A percentile compares a stretch with the other conserved stretches of the same genome.
These are phyloP conservation scores for Euura lappo DNA, from an alignment of 1,140 invertebrate species.

Conservation along the genomic window DNA sequence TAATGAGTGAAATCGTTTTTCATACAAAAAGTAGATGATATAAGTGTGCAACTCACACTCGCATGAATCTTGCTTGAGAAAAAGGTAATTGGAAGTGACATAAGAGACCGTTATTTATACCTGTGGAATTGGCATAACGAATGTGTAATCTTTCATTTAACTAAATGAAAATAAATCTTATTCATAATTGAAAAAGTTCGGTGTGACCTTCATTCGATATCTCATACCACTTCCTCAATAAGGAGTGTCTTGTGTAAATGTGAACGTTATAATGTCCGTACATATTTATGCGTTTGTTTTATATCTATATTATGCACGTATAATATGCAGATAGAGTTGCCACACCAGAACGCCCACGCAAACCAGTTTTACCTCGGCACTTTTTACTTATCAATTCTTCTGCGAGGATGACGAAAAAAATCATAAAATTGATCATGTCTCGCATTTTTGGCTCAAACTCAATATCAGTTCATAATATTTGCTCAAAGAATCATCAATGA, in stretches of 20 bases:
- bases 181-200: not conserved
- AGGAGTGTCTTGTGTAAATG: not conserved
- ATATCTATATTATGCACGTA: not conserved
- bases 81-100: too few species aligned
- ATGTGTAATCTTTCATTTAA: not conserved
- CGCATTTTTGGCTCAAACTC: too few species aligned
- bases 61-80: too few species aligned
- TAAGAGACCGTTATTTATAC: too few species aligned
- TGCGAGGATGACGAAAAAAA: too few species aligned
- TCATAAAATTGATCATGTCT: too few species aligned
- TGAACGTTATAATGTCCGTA: not conserved
- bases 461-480: too few species aligned
- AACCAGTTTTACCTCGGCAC: conserved; percentile 1
- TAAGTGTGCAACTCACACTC: too few species aligned
- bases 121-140: too few species aligned
- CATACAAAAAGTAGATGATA: too few species aligned
- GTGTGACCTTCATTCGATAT: not conserved
- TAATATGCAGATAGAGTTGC: not conserved
- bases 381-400: not conserved
- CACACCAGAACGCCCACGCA: not conserved
- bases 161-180: not conserved
- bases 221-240: not conserved
- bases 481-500: too few species aligned
- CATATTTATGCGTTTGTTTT: not conserved
- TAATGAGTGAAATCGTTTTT: too few species aligned